Percentiles rank a stretch among this genome's conserved stretches.
phyloP scores from a whole-genome alignment of 2,888 invertebrate genomes.

The Torymus tubicola region DNA sequence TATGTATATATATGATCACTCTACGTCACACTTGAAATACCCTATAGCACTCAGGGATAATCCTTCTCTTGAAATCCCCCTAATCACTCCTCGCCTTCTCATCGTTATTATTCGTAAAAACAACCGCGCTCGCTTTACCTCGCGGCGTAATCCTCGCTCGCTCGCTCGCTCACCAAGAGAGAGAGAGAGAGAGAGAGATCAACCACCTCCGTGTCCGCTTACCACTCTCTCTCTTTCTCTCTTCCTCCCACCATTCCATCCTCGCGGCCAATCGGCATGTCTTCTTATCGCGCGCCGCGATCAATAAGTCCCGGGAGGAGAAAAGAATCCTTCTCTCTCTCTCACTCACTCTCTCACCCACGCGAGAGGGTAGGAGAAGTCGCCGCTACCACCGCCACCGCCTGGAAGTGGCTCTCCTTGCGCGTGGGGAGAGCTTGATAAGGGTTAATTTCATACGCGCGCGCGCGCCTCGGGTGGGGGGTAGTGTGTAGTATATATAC shows the following conservation, averaged over 20 bases:
- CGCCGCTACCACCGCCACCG: neutral
- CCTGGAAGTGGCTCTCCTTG: constrained; percentile 59
- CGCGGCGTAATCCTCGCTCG: constrained; percentile 27
- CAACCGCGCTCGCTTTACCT: constrained; percentile 47
- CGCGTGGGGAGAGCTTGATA: constrained; percentile 71
- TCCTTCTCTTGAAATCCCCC: too few relatives aligned
- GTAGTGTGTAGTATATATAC: constrained; percentile 23
- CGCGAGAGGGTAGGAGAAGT: constrained; percentile 17
- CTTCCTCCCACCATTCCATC: neutral
- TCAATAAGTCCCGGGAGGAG: constrained; percentile 71
- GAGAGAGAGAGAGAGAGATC: neutral
- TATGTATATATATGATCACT: too few relatives aligned
- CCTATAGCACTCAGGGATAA: too few relatives aligned
- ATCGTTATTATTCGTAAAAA: constrained; percentile 53
- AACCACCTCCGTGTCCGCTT: too few relatives aligned
- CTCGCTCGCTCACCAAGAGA: neutral
- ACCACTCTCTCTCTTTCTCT: too few relatives aligned
- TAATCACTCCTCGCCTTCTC: neutral
- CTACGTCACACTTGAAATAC: too few relatives aligned
- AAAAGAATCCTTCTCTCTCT: constrained; percentile 46
- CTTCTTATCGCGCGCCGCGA: constrained; percentile 73
- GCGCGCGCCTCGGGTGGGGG: constrained; percentile 60
- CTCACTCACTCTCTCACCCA: constrained; percentile 18
- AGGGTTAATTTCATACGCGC: constrained; percentile 77
- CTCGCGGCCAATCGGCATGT: constrained; percentile 69